phyloP scores from a whole-genome alignment of 1,140 invertebrate species.

The Procambarus clarkii region DNA sequence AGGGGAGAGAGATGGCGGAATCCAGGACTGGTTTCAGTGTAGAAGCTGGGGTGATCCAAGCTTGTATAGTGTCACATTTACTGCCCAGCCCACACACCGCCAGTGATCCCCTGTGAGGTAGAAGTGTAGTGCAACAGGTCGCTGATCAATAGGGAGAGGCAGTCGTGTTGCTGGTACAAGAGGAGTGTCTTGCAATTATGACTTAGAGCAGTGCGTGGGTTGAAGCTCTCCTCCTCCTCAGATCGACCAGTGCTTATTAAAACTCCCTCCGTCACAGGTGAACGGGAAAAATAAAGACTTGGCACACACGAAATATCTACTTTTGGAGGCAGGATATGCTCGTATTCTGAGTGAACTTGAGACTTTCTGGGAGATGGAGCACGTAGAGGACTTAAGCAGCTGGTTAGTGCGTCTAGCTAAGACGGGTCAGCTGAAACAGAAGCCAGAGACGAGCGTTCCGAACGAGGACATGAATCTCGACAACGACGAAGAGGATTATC shows the following conservation, averaged over 20 bases:
- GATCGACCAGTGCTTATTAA: not conserved
- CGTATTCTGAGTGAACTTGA: not conserved
- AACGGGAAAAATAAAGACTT: not conserved
- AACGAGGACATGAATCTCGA: slow-evolving; percentile 16
- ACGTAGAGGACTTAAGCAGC: slow-evolving; percentile 27
- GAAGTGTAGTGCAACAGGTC: not conserved
- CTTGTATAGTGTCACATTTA: slow-evolving; percentile 58
- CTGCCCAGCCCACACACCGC: slow-evolving; percentile 24
- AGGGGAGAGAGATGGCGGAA: slow-evolving; percentile 64
- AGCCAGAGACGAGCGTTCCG: slow-evolving; percentile 20
- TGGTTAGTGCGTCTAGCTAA: slow-evolving; percentile 51
- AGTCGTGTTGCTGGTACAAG: not conserved
- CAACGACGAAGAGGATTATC: slow-evolving; percentile 34
- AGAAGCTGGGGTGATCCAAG: slow-evolving; percentile 56
- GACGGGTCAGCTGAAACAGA: slow-evolving; percentile 30
- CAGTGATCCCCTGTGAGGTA: not conserved
- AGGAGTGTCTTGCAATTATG: not conserved
- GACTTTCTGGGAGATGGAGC: not conserved
- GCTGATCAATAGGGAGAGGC: not conserved
- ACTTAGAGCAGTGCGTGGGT: not conserved
- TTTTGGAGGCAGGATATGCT: not conserved
- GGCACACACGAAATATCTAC: no score
- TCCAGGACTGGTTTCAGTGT: slow-evolving; percentile 65
- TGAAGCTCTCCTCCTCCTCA: not conserved
- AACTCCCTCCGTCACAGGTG: not conserved